Conservation (phyloP, 2,888 invertebrate species). For the Lithophane ornitopus region DNA sequence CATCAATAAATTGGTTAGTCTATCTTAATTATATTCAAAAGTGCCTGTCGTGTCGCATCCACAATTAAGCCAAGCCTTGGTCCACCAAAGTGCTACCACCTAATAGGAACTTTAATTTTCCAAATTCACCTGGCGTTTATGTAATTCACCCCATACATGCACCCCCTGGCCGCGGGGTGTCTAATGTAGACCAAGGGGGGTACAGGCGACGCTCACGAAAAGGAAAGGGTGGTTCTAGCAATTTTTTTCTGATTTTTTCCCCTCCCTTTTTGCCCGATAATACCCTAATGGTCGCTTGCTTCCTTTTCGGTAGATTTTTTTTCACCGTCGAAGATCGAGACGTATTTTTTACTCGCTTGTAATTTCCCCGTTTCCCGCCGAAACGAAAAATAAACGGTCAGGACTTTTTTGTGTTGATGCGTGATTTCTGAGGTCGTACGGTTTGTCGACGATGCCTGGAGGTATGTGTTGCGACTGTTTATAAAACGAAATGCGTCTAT, state of each 20-base stretch:
- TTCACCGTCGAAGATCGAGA: conserved; percentile 86
- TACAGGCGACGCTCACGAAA: conserved; percentile 86
- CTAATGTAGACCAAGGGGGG: conserved; percentile 85
- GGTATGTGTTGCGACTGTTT: conserved; percentile 13
- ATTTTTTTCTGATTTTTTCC: conserved; percentile 89
- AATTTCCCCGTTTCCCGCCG: conserved; percentile 86
- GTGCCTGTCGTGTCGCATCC: conserved; percentile 62
- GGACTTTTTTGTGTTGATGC: conserved; percentile 77
- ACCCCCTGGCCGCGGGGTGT: conserved; percentile 80
- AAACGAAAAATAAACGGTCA: conserved; percentile 84
- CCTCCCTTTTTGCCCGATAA: conserved; percentile 87
- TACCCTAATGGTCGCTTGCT: conserved; percentile 90
- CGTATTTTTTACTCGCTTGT: conserved; percentile 87
- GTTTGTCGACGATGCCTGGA: conserved; percentile 7
- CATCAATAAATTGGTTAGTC: conserved; percentile 36
- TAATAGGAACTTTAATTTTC: conserved; percentile 86
- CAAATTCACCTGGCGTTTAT: conserved; percentile 89
- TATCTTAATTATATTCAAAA: conserved; percentile 62
- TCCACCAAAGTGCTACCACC: conserved; percentile 60
- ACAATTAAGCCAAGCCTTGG: conserved; percentile 67
- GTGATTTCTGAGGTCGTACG: conserved; percentile 68
- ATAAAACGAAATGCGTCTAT: not conserved
- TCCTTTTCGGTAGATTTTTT: conserved; percentile 88
- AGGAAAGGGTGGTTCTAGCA: conserved; percentile 89
- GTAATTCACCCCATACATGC: conserved; percentile 86